These are phyloP conservation scores for Mastacembelus armatus DNA, from an alignment of 2,797 vertebrate species.

Conservation along the genomic window DNA sequence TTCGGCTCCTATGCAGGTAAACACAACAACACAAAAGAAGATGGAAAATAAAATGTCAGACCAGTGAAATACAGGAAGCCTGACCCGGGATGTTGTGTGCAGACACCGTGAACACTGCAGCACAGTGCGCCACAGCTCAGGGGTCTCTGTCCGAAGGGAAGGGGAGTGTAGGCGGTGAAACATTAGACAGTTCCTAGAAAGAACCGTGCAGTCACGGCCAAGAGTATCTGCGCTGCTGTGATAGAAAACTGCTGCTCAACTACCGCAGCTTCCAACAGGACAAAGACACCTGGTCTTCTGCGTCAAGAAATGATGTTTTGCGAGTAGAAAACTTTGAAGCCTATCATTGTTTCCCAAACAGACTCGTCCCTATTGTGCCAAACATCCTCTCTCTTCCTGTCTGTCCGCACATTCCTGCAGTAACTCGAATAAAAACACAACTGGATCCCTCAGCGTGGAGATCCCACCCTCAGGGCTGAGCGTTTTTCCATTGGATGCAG, in stretches of 20 bases:
- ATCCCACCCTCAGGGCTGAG: slow-evolving; percentile 62
- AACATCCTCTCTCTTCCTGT: neutral
- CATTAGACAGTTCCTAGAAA: slow-evolving; percentile 1
- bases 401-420: slow-evolving; percentile 56
- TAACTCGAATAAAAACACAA: slow-evolving; percentile 53
- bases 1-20: too few relatives aligned
- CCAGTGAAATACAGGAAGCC: neutral
- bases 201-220: neutral
- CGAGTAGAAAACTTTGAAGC: slow-evolving; percentile 14
- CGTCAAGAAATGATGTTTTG: neutral
- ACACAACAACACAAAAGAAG: too few relatives aligned
- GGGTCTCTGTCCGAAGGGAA: neutral
- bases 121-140: neutral
- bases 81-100: rapidly evolving
- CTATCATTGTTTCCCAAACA: slow-evolving; percentile 31
- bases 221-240: neutral
- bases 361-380: neutral
- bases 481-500: slow-evolving; percentile 64
- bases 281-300: slow-evolving; percentile 21
- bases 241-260: slow-evolving; percentile 6
- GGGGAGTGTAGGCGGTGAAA: slow-evolving; percentile 1
- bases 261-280: neutral
- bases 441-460: slow-evolving; percentile 26
- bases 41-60: too few relatives aligned
- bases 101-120: neutral